Evolutionary conservation across 2,888 invertebrate genomes (phyloP).

Genomic region (Siphonodentalium dalli): DNA sequence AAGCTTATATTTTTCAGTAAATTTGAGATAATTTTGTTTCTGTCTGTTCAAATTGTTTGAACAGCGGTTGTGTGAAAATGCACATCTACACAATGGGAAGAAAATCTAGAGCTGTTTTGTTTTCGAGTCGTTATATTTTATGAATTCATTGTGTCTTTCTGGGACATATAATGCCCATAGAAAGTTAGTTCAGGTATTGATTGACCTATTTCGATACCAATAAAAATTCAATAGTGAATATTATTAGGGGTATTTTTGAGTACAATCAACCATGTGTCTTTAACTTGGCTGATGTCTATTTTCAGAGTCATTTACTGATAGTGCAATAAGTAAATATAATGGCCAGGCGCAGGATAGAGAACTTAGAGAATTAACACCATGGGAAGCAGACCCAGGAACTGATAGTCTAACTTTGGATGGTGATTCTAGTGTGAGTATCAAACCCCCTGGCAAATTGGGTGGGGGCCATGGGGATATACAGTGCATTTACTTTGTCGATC

Average conservation of each 20-base stretch:
- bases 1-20: too few relatives aligned
- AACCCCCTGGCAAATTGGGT: too few relatives aligned
- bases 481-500: too few relatives aligned
- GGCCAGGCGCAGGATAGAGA: conserved; percentile 68
- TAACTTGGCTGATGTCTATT: conserved; percentile 10
- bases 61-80: too few relatives aligned
- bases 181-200: not conserved
- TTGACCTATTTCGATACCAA: not conserved
- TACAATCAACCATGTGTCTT: not conserved
- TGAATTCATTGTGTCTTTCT: not conserved
- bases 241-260: too few relatives aligned
- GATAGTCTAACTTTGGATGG: conserved; percentile 45
- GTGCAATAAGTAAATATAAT: conserved; percentile 87
- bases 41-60: too few relatives aligned
- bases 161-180: too few relatives aligned
- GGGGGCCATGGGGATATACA: too few relatives aligned
- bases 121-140: not conserved
- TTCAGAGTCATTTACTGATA: conserved; percentile 80
- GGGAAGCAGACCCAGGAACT: conserved; percentile 72
- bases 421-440: conserved; percentile 39
- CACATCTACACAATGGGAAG: too few relatives aligned
- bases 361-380: conserved; percentile 87
- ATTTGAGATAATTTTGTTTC: too few relatives aligned
- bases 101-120: too few relatives aligned
- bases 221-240: not conserved